Conservation (phyloP, 2,113 vertebrate species). For the Sinocyclocheilus anophthalmus region DNA sequence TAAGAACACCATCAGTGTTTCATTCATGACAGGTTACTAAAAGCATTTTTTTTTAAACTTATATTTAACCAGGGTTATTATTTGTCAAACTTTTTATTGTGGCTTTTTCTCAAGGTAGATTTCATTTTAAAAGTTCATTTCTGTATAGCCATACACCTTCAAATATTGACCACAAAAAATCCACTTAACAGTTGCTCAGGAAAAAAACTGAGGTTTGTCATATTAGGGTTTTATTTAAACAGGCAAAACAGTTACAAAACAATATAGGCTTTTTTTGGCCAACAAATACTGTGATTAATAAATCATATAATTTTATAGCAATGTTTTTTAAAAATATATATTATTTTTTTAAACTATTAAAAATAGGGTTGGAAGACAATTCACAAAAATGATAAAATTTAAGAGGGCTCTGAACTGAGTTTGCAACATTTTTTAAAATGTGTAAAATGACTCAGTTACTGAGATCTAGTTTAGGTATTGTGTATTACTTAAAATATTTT, state of each 20-base stretch:
- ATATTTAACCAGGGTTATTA: neutral
- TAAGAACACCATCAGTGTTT: neutral
- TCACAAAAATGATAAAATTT: neutral
- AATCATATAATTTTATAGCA: too few species aligned
- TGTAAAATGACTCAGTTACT: neutral
- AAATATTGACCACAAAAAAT: neutral
- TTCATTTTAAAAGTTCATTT: neutral
- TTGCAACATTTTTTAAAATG: neutral
- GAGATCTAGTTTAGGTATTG: constrained; percentile 26
- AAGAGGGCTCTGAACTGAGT: too few species aligned
- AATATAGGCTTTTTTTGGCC: neutral
- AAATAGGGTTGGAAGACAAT: neutral
- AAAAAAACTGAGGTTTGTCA: neutral
- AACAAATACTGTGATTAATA: too few species aligned
- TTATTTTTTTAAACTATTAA: neutral
- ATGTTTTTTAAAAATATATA: too few species aligned
- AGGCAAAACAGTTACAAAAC: neutral
- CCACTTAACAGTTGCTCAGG: neutral
- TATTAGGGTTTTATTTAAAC: neutral
- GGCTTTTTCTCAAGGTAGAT: neutral
- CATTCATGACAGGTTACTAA: too few species aligned
- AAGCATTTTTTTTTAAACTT: neutral
- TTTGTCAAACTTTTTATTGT: neutral
- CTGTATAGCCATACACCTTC: neutral
- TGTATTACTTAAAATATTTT: constrained; percentile 53